These are phyloP conservation scores for Meriones unguiculatus DNA, from an alignment of 2,113 vertebrate species.

Conservation along the genomic window DNA sequence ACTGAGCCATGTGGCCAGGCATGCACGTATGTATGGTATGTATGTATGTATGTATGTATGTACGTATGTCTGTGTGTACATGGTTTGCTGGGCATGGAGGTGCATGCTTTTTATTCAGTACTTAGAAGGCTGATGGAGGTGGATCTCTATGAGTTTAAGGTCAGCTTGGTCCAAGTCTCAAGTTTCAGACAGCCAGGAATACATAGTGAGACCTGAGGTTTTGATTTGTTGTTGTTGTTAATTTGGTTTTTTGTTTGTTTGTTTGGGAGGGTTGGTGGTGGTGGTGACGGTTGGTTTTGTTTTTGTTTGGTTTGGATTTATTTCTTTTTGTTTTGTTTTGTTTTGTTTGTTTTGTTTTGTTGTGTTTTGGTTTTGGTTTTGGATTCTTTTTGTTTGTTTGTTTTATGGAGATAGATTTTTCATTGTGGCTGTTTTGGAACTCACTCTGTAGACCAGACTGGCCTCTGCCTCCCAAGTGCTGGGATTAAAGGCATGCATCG, in stretches of 20 bases:
- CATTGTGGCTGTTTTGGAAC: neutral
- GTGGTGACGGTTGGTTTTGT: neutral
- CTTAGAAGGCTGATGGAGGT: neutral
- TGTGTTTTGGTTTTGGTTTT: neutral
- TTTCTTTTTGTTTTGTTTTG: neutral
- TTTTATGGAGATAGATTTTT: neutral
- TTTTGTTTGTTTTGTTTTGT: neutral
- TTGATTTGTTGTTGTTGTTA: neutral
- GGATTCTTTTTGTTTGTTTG: too few species aligned
- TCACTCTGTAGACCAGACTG: neutral
- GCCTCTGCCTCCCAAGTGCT: neutral
- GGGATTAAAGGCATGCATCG: neutral
- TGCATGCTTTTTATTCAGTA: neutral
- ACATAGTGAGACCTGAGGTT: neutral
- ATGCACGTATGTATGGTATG: neutral
- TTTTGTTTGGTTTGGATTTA: neutral
- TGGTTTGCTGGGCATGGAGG: neutral
- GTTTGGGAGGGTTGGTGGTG: neutral
- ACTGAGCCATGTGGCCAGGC: neutral
- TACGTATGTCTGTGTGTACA: neutral
- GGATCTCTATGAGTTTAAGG: neutral
- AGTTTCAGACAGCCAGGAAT: neutral
- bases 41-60: too few species aligned
- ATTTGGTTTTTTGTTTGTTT: neutral
- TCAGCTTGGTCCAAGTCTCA: neutral